These are phyloP conservation scores for Eolophus roseicapilla DNA, from an alignment of 2,113 vertebrate species.

Conservation along the genomic window DNA sequence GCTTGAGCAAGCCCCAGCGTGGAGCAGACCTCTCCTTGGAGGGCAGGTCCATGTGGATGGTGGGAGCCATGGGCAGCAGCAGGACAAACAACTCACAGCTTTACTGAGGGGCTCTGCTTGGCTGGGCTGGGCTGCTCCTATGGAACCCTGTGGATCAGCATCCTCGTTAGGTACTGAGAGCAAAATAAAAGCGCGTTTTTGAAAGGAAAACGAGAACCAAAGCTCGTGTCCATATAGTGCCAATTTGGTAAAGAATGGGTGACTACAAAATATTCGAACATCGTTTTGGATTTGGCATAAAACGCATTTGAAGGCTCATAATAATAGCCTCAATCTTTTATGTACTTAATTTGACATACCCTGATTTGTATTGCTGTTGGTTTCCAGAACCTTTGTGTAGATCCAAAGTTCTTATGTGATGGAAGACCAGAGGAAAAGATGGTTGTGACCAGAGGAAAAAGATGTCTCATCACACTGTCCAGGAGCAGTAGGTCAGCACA, in stretches of 20 bases:
- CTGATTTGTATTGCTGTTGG: background rate
- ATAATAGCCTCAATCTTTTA: background rate
- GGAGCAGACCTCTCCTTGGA: background rate
- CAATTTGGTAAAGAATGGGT: background rate
- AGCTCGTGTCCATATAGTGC: background rate
- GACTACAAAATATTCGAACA: background rate
- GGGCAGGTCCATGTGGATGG: accelerated
- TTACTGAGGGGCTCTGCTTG: background rate
- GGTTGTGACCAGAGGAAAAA: background rate
- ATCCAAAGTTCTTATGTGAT: background rate
- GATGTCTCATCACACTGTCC: background rate
- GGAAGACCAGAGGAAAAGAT: background rate
- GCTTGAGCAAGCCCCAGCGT: accelerated
- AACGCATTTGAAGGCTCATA: accelerated
- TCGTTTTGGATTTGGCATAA: background rate
- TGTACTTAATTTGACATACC: background rate
- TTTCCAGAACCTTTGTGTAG: background rate
- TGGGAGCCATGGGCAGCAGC: accelerated
- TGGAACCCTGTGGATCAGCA: background rate
- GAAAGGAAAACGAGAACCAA: background rate
- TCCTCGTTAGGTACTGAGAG: background rate
- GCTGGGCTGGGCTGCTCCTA: background rate
- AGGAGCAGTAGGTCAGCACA: background rate
- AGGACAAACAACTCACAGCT: background rate
- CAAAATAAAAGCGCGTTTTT: background rate